A percentile compares a stretch with the other conserved stretches of the same genome.
These are phyloP conservation scores for Pseudochaenichthys georgianus DNA, from an alignment of 2,797 vertebrate species.

Conservation along the genomic window DNA sequence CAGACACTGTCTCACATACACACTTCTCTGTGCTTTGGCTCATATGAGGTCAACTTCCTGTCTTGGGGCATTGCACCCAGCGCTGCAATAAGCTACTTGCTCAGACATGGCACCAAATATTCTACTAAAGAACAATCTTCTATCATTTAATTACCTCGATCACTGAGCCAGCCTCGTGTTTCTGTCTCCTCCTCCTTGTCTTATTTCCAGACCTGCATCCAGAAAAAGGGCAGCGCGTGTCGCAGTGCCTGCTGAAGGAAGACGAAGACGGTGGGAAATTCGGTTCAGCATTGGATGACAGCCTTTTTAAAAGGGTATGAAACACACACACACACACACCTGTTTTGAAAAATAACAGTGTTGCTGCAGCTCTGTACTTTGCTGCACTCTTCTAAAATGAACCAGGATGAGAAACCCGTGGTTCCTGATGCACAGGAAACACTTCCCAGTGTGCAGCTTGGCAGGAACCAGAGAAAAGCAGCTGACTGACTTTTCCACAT, in stretches of 20 bases:
- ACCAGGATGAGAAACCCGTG: slow-evolving; percentile 16
- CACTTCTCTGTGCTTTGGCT: slow-evolving; percentile 33
- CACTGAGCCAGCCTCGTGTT: neutral
- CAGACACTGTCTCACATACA: slow-evolving; percentile 19
- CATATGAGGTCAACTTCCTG: slow-evolving; percentile 69
- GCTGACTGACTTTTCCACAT: neutral
- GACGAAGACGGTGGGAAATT: slow-evolving; percentile 77
- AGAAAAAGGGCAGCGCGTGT: slow-evolving; percentile 70
- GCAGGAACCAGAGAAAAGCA: slow-evolving; percentile 30
- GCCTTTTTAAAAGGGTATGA: slow-evolving; percentile 88
- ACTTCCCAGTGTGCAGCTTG: slow-evolving; percentile 12
- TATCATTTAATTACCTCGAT: neutral
- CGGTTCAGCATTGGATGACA: slow-evolving; percentile 78
- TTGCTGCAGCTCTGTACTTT: slow-evolving; percentile 9
- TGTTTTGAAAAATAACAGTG: slow-evolving; percentile 9
- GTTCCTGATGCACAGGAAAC: slow-evolving; percentile 30
- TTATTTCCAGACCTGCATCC: slow-evolving; percentile 75
- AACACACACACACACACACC: slow-evolving; percentile 1
- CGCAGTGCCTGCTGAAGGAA: slow-evolving; percentile 72
- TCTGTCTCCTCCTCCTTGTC: neutral
- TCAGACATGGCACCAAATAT: neutral
- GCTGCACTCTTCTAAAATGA: slow-evolving; percentile 35
- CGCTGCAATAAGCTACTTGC: slow-evolving; percentile 39
- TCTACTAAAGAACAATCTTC: neutral
- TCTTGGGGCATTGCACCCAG: slow-evolving; percentile 43